Base-by-base conservation (phyloP, 2,113 vertebrate genomes). In the Cebus imitator region DNA sequence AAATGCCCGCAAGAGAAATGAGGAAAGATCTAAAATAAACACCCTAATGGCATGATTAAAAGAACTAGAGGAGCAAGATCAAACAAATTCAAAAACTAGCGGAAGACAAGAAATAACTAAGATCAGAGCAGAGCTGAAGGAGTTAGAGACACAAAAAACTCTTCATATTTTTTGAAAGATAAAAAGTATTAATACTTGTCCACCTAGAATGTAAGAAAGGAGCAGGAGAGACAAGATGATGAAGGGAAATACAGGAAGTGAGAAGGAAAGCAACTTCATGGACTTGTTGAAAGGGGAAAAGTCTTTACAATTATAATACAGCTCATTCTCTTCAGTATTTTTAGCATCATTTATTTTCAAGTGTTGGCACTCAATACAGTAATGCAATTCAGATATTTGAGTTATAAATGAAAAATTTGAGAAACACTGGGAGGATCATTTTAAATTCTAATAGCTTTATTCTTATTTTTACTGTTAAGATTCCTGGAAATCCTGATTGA, bases 401-500 rank as follows among this genome's bases (percentile, higher is more conserved):
- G 27, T 83, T 91, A 4, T 45, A 97, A 95, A 78, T 78, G 58
- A 87, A 40, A 37, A 55, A 78, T 80, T 79, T 52, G 58, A 52
- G 40, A 68, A 91, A 85, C 16, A 90, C 0, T 40, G 21, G 32
- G 87, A 57, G 64, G 64, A 55, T 91, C 66, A 72, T 87, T 87
- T 90, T 27, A 87, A 17, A 50, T 78, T 37, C 93, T 79, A 73
- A 35, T 82, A 72, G 64, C 25, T 90, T 70, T 64, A 84, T 84
- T 94, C 35, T 85, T 25, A 66, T 45, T 93, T 90, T 96, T 88
- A 52, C 61, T 78, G 1, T 58, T 82, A 73, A 48, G 18, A 80
- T 95, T 94, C 58, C 88, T 93, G 27, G 55, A 88, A 90, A 91
- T 87, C 35, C 23, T 75, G 35, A 73, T 79, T 85, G 68, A 76